Percentiles rank a stretch among this genome's conserved stretches.
Evolutionary conservation across 2,888 invertebrate genomes (phyloP).

Genomic region (Drosophila conformis): DNA sequence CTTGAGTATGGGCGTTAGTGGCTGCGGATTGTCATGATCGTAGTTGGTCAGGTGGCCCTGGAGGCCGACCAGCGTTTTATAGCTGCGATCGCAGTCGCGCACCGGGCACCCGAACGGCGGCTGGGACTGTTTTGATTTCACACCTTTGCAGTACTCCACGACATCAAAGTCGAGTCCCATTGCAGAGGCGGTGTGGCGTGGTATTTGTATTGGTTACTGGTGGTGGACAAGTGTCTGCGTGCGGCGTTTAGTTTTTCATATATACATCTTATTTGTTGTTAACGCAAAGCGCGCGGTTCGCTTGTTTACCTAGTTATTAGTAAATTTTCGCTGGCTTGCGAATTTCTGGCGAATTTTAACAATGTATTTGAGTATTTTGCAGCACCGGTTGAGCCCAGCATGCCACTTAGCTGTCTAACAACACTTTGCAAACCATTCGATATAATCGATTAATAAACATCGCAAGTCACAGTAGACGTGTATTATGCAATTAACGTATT

Average conservation of each 20-base stretch:
- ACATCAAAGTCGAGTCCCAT: constrained; percentile 95
- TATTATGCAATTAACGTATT: neutral
- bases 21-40: constrained; percentile 92
- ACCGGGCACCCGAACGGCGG: constrained; percentile 95
- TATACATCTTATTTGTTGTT: constrained; percentile 70
- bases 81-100: constrained; percentile 93
- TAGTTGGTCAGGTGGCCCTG: constrained; percentile 94
- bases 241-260: constrained; percentile 43
- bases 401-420: constrained; percentile 41
- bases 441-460: constrained; percentile 45
- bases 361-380: constrained; percentile 67
- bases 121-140: constrained; percentile 87
- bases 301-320: constrained; percentile 63
- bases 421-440: constrained; percentile 48
- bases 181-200: constrained; percentile 52
- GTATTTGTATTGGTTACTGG: constrained; percentile 49
- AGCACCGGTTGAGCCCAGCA: constrained; percentile 50
- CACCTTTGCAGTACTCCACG: constrained; percentile 93
- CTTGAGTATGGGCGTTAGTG: constrained; percentile 87
- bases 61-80: constrained; percentile 94
- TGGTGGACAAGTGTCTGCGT: constrained; percentile 53
- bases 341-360: constrained; percentile 70
- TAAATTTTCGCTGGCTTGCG: constrained; percentile 73
- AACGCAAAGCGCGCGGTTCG: constrained; percentile 53
- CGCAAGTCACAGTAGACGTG: neutral